Conservation (phyloP, 35 echinoderm and acorn worm genomes). For the Ptychodera flava region DNA sequence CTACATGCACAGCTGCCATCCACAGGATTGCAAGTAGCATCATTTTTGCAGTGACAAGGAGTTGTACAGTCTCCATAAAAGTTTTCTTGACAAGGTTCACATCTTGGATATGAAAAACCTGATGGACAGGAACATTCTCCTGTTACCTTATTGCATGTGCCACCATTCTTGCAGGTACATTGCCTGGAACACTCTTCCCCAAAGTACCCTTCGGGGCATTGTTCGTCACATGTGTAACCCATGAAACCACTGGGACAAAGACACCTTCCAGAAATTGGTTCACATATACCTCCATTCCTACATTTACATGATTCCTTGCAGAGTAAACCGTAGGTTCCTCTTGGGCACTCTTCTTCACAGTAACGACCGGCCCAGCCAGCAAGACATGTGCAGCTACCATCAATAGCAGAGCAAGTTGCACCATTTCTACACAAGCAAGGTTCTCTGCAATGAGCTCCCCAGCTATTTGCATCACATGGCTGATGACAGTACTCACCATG, state of each 20-base stretch:
- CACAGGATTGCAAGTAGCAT: background rate
- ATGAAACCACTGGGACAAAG: background rate
- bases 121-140: background rate
- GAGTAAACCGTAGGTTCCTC: slow-evolving; percentile 35
- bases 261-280: background rate
- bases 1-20: background rate
- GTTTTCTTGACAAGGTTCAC: slow-evolving; percentile 23
- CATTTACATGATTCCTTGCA: slow-evolving; percentile 49
- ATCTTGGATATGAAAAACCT: slow-evolving; percentile 43
- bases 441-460: slow-evolving; percentile 45
- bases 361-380: slow-evolving; percentile 35
- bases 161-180: slow-evolving; percentile 33
- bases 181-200: slow-evolving; percentile 33
- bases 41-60: slow-evolving; percentile 26
- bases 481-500: slow-evolving; percentile 60
- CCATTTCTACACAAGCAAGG: slow-evolving; percentile 75
- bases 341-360: slow-evolving; percentile 50
- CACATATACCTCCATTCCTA: background rate
- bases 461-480: slow-evolving; percentile 52
- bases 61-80: slow-evolving; percentile 18
- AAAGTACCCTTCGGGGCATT: slow-evolving; percentile 47
- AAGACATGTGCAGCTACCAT: slow-evolving; percentile 73
- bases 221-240: slow-evolving; percentile 7
- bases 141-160: slow-evolving; percentile 16
- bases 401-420: slow-evolving; percentile 51